A percentile compares a stretch with the other conserved stretches of the same genome.
Evolutionary conservation across 2,113 vertebrate species (phyloP).

Genomic region (Pelodiscus sinensis): DNA sequence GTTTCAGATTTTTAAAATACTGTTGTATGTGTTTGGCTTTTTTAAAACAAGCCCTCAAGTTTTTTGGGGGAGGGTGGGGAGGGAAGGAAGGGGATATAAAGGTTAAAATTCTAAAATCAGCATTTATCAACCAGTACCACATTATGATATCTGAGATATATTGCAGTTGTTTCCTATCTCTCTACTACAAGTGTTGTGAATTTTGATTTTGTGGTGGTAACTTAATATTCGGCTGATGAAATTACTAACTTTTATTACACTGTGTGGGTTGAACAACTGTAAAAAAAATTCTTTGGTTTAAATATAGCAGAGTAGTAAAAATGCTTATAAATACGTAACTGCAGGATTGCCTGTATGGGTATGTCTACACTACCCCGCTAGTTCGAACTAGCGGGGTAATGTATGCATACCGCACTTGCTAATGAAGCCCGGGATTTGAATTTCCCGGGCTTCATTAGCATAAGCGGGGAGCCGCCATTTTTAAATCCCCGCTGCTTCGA

Average conservation of each 20-base stretch:
- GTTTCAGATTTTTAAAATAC: background rate
- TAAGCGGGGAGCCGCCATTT: too few relatives aligned
- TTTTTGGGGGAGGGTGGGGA: too few relatives aligned
- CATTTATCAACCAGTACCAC: background rate
- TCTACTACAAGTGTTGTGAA: background rate
- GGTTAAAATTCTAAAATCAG: background rate
- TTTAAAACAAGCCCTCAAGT: background rate
- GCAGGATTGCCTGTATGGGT: background rate
- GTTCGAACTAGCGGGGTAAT: too few relatives aligned
- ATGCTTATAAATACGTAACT: background rate
- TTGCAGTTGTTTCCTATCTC: too few relatives aligned
- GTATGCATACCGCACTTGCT: too few relatives aligned
- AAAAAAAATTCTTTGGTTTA: too few relatives aligned
- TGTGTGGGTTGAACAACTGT: background rate
- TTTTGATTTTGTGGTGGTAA: background rate
- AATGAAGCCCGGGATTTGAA: too few relatives aligned
- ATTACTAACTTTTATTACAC: background rate
- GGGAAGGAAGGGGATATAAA: too few relatives aligned
- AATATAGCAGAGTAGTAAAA: background rate
- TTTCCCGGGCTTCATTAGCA: too few relatives aligned
- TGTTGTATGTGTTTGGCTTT: fast-evolving
- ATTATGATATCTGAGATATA: background rate
- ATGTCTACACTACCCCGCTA: too few relatives aligned
- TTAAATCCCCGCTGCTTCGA: too few relatives aligned
- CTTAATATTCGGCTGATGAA: background rate